These are phyloP conservation scores for Labeo calbasu DNA, from an alignment of 2,797 vertebrate species.

Conservation along the genomic window DNA sequence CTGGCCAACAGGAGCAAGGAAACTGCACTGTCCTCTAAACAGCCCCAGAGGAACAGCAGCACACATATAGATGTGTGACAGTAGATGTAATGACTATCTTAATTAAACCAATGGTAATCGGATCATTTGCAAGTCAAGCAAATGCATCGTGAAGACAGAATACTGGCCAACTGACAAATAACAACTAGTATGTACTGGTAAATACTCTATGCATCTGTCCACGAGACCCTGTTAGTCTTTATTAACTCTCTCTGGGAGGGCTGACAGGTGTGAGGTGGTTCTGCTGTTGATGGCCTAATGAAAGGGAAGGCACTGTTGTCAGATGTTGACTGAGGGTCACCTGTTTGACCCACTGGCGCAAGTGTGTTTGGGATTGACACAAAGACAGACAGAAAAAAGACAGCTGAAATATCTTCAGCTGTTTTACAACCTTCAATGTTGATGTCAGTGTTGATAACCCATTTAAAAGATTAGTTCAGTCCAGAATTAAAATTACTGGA, in stretches of 20 bases:
- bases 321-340: conserved; percentile 31
- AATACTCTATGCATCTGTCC: neutral
- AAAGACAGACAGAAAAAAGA: conserved; percentile 13
- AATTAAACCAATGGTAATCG: neutral
- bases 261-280: conserved; percentile 27
- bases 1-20: conserved; percentile 12
- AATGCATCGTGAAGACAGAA: neutral
- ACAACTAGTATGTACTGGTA: neutral
- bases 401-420: conserved; percentile 36
- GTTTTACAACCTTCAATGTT: neutral
- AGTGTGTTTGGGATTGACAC: conserved; percentile 12
- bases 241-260: conserved; percentile 1
- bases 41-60: neutral
- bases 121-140: conserved; percentile 12
- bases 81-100: conserved; percentile 5
- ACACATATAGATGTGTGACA: neutral
- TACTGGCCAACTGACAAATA: conserved; percentile 7
- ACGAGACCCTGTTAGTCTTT: neutral
- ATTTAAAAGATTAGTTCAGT: no score
- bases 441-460: neutral
- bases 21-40: conserved; percentile 24
- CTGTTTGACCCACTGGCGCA: conserved; percentile 21
- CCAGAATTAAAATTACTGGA: no score
- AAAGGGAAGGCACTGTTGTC: neutral
- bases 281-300: neutral